These are phyloP conservation scores for Hanleya hanleyi DNA, from an alignment of 2,888 invertebrate species.

Conservation along the genomic window DNA sequence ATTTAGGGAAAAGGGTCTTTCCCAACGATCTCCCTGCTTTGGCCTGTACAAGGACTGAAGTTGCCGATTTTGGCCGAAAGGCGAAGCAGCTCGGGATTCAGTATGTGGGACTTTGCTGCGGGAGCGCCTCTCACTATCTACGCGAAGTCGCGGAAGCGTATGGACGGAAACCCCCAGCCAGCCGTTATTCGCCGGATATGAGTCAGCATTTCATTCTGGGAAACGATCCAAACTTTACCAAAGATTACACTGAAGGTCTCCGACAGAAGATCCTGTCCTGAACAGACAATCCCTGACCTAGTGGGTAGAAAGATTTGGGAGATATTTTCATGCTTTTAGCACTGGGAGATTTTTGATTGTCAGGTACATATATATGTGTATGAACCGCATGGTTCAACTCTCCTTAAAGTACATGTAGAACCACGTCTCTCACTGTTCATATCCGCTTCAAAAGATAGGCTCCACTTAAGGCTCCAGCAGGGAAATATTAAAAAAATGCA, in stretches of 20 bases:
- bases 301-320: too few species aligned
- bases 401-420: too few species aligned
- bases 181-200: conserved; percentile 36
- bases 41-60: conserved; percentile 37
- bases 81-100: conserved; percentile 37
- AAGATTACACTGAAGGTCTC: not conserved
- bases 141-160: conserved; percentile 42
- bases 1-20: conserved; percentile 55
- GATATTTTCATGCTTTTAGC: too few species aligned
- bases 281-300: too few species aligned
- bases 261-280: too few species aligned
- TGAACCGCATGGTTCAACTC: too few species aligned
- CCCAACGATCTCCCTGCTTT: conserved; percentile 48
- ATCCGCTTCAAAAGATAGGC: too few species aligned
- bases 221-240: not conserved
- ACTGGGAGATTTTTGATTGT: too few species aligned
- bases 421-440: too few species aligned
- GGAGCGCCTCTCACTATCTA: conserved; percentile 38
- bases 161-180: conserved; percentile 38
- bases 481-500: too few species aligned
- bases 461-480: too few species aligned
- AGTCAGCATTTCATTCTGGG: conserved; percentile 26
- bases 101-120: conserved; percentile 52
- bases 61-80: conserved; percentile 37
- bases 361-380: too few species aligned